Evolutionary conservation across 2,113 vertebrate genomes (phyloP).

Genomic region (Tragulus kanchil): DNA sequence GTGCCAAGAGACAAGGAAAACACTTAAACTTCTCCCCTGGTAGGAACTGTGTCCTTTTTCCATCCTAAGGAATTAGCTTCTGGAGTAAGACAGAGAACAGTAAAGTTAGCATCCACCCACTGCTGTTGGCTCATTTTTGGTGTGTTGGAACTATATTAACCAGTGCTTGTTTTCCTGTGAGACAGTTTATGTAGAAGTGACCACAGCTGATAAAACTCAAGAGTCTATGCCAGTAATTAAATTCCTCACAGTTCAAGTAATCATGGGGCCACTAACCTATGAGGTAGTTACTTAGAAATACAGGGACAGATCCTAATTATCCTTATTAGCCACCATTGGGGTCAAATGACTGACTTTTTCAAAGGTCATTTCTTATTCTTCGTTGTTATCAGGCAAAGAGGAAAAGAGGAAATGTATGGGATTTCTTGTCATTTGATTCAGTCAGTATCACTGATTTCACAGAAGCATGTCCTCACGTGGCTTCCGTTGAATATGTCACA

Average conservation of each 20-base stretch:
- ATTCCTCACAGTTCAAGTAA: slow-evolving; percentile 69
- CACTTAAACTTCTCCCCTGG: not conserved
- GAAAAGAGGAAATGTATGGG: not conserved
- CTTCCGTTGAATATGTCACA: not conserved
- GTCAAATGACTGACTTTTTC: slow-evolving; percentile 50
- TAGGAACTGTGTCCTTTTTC: not conserved
- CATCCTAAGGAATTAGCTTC: not conserved
- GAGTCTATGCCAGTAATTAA: slow-evolving; percentile 46
- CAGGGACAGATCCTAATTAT: slow-evolving; percentile 13
- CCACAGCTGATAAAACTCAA: slow-evolving; percentile 62
- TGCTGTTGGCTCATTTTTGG: not conserved
- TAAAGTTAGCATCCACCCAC: slow-evolving; percentile 31
- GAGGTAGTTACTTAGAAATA: slow-evolving; percentile 32
- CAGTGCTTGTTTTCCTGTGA: slow-evolving; percentile 56
- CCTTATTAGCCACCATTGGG: not conserved
- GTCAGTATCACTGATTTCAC: not conserved
- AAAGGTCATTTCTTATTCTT: slow-evolving; percentile 6
- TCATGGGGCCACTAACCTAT: slow-evolving; percentile 38
- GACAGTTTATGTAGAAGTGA: slow-evolving; percentile 67
- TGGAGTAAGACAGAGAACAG: slow-evolving; percentile 31
- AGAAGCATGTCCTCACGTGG: not conserved
- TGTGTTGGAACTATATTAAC: slow-evolving; percentile 44
- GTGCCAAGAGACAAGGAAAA: not conserved
- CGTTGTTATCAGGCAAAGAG: not conserved
- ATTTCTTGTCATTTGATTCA: not conserved